Evolutionary conservation across 2,888 invertebrate species (phyloP), one percentile per base, ranked within the genome.

Genomic region (Polydrusus cervinus): DNA sequence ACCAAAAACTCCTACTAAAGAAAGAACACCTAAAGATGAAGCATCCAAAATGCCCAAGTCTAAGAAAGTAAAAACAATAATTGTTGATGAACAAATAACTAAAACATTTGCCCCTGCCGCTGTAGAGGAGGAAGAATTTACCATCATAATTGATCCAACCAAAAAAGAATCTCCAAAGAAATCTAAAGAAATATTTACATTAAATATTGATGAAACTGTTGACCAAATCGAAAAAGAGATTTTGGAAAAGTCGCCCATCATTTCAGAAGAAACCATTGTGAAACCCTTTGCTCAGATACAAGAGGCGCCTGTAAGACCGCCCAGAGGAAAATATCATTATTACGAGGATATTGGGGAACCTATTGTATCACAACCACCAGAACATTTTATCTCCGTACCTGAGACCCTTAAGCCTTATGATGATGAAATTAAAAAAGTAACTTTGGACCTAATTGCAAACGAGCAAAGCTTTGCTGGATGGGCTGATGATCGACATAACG

Each of bases 91-190:
- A 81, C 82, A 84, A 80, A 75, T 86, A 14, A 82, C 81, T 0
- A 85, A 85, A 80, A 84, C 82, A 5, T 82, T 84, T 55, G 80
- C 84, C 64, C 86, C 87, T 16, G 81, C 82, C 14, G 79, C 84
- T 7, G 82, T 86, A 40, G 83, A 86, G 79, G 82, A 83, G 61
- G 84, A 84, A 74, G 85, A 86, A 66, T 86, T 85, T 76, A 83
- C 84, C 1, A 81, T 86, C 43, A 81, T 83, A 49, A 81, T 86
- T 45, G 84, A 86, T 70, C 84, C 84, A 13, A 83, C 81, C 2
- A 81, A 78, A 45, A 83, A 81, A 66, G 81, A 81, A 20, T 79
- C 81, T 0, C 84, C 85, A n/a, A 83, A 80, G 65, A 83, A 82
- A 71, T 81, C 84, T 3, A 83, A 80, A 74, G 84, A 85, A 78